Percentiles rank a stretch among this genome's conserved stretches.
These are phyloP conservation scores for Cheilosia impressa DNA, from an alignment of 2,888 invertebrate species.

Conservation along the genomic window DNA sequence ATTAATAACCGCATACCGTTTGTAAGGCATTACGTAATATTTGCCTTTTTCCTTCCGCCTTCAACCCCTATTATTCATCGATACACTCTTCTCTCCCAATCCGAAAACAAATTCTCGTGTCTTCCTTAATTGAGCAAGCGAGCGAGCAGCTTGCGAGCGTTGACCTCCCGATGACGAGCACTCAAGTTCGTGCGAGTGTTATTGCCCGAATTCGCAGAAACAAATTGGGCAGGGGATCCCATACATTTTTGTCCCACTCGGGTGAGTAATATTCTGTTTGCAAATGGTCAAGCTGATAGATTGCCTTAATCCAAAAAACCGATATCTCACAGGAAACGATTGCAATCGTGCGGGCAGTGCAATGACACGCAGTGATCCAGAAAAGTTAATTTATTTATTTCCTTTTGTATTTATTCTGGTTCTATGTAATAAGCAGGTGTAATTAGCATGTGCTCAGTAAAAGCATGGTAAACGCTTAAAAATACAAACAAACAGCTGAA, in stretches of 20 bases:
- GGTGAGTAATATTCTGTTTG: constrained; percentile 20
- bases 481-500: constrained; percentile 1
- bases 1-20: constrained; percentile 31
- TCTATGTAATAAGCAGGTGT: constrained; percentile 31
- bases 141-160: constrained; percentile 26
- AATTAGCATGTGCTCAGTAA: constrained; percentile 41
- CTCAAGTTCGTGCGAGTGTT: constrained; percentile 29
- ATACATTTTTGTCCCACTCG: constrained; percentile 17
- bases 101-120: constrained; percentile 19
- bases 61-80: background rate
- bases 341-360: constrained; percentile 14
- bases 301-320: constrained; percentile 18
- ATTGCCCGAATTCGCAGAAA: constrained; percentile 43
- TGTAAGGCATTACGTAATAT: constrained; percentile 31
- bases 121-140: constrained; percentile 28
- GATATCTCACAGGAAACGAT: constrained; percentile 35
- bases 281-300: constrained; percentile 28
- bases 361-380: constrained; percentile 46
- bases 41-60: background rate
- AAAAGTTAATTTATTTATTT: constrained; percentile 9
- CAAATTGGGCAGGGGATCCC: constrained; percentile 15
- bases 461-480: constrained; percentile 7
- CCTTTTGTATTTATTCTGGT: background rate
- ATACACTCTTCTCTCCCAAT: background rate
- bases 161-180: constrained; percentile 23